Evolutionary conservation across 2,888 invertebrate genomes (phyloP).

Genomic region (Hololepta plana): DNA sequence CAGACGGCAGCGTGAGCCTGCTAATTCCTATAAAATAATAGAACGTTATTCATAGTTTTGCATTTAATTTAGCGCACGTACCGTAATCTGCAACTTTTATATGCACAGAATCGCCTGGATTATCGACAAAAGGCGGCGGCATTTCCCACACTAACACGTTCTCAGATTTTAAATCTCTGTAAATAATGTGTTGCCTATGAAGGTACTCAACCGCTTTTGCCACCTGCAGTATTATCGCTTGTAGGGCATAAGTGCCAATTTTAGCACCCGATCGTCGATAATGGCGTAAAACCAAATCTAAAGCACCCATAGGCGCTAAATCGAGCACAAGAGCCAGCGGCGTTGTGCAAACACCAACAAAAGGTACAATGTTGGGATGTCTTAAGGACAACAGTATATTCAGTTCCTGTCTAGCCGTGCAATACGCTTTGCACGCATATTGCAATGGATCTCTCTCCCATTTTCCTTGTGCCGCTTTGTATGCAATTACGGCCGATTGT

Average conservation of each 20-base stretch:
- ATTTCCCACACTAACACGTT: constrained; percentile 97
- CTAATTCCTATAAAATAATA: constrained; percentile 47
- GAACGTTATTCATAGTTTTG: constrained; percentile 5
- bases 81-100: constrained; percentile 96
- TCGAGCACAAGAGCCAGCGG: constrained; percentile 80
- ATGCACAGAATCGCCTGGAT: constrained; percentile 51
- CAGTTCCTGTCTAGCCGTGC: constrained; percentile 87
- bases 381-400: constrained; percentile 68
- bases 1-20: constrained; percentile 70
- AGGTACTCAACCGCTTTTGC: constrained; percentile 91
- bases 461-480: constrained; percentile 46
- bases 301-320: constrained; percentile 81
- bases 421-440: constrained; percentile 90
- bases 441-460: constrained; percentile 89
- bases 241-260: constrained; percentile 62
- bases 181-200: constrained; percentile 84
- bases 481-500: constrained; percentile 37
- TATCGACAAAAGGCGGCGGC: constrained; percentile 58
- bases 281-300: constrained; percentile 68
- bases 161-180: constrained; percentile 85
- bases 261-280: constrained; percentile 72
- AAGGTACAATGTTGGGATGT: constrained; percentile 83
- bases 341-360: constrained; percentile 76
- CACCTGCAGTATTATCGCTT: constrained; percentile 74
- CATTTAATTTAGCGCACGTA: constrained; percentile 13